Percentiles rank a stretch among this genome's conserved stretches.
Conservation (phyloP, 2,888 invertebrate species). For the Endotricha flammealis region DNA sequence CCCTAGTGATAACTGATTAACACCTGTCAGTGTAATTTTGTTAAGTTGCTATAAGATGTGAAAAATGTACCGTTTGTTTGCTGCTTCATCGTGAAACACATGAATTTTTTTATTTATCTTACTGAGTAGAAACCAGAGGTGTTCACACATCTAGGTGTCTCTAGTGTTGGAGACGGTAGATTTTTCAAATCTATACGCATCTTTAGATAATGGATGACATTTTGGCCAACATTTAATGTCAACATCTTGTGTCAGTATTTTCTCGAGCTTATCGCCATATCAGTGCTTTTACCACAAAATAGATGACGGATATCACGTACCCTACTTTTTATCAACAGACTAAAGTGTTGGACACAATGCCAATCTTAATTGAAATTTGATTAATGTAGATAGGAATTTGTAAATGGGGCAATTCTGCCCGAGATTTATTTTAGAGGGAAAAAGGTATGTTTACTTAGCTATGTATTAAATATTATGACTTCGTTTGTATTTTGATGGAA, state of each 20-base stretch:
- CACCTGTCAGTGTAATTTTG: not conserved
- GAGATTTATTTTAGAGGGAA: constrained; percentile 4
- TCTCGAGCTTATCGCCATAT: not conserved
- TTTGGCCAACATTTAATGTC: not conserved
- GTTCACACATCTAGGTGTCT: no score
- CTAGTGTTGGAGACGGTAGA: no score
- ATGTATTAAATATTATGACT: constrained; percentile 1
- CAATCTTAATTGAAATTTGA: not conserved
- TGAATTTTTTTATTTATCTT: no score
- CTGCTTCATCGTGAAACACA: no score
- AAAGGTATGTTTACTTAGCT: not conserved
- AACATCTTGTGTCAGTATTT: no score
- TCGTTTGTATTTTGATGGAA: constrained; percentile 3
- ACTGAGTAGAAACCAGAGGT: no score
- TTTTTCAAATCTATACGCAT: no score
- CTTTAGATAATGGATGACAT: not conserved
- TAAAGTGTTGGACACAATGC: not conserved
- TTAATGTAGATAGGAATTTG: constrained; percentile 7
- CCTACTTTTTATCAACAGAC: no score
- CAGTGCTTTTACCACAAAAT: no score
- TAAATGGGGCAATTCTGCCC: not conserved
- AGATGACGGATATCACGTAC: no score
- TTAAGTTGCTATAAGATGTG: not conserved
- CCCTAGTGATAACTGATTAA: not conserved
- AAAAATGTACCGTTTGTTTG: no score